A percentile compares a stretch with the other conserved stretches of the same genome.
These are phyloP conservation scores for Motacilla alba DNA, from an alignment of 2,113 vertebrate species.

Conservation along the genomic window DNA sequence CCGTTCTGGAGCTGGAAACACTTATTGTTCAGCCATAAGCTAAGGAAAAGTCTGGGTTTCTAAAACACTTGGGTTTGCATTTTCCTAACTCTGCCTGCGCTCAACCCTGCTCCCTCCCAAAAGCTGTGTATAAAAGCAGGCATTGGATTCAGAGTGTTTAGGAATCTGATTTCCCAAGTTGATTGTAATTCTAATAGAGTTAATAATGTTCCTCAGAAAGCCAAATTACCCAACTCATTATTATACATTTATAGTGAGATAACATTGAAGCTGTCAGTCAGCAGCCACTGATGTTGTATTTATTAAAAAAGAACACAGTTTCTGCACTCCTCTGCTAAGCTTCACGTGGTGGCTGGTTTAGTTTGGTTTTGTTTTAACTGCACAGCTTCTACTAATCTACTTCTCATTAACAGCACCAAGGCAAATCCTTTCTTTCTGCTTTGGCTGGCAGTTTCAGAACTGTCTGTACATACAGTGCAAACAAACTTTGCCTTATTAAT, in stretches of 20 bases:
- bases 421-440: conserved; percentile 16
- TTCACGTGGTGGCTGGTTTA: neutral
- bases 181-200: neutral
- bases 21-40: neutral
- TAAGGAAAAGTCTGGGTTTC: neutral
- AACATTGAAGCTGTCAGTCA: neutral
- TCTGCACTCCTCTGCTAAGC: neutral
- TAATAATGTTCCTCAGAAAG: conserved; percentile 1
- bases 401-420: neutral
- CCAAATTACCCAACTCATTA: neutral
- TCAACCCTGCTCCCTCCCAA: neutral
- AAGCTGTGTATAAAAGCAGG: neutral
- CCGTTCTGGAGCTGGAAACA: neutral
- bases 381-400: neutral
- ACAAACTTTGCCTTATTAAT: conserved; percentile 11
- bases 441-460: neutral
- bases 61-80: neutral
- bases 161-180: neutral
- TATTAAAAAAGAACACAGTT: neutral
- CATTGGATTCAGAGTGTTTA: neutral
- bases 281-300: neutral
- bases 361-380: neutral
- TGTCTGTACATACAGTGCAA: neutral
- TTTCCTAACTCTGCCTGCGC: neutral
- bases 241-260: neutral